phyloP scores from a whole-genome alignment of 2,113 vertebrate genomes.

The Corydoras maculifer region DNA sequence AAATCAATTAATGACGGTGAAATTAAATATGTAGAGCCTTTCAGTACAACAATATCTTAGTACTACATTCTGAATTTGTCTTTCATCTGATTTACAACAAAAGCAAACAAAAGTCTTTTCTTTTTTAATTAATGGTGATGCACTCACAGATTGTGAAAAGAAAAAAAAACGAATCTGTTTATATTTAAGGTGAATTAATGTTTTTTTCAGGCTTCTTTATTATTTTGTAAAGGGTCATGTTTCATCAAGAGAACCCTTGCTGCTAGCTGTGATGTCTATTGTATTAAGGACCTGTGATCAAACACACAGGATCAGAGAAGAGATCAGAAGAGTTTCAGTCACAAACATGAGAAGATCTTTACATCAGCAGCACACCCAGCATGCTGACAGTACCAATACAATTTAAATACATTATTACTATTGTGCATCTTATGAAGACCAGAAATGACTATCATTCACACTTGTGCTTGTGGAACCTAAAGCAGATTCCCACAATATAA shows the following conservation, averaged over 20 bases:
- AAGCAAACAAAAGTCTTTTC: not conserved
- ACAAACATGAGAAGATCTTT: constrained; percentile 33
- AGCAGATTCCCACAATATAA: too few relatives aligned
- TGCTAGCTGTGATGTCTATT: constrained; percentile 35
- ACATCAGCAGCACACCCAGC: constrained; percentile 30
- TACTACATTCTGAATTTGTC: not conserved
- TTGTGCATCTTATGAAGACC: not conserved
- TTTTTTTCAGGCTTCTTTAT: constrained; percentile 22
- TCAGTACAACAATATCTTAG: not conserved
- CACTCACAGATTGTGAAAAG: not conserved
- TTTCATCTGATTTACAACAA: not conserved
- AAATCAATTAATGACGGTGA: too few relatives aligned
- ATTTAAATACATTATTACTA: constrained; percentile 35
- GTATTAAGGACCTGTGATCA: constrained; percentile 29
- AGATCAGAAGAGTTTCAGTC: constrained; percentile 37
- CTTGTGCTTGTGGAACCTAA: too few relatives aligned
- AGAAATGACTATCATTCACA: too few relatives aligned
- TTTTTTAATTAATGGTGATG: not conserved
- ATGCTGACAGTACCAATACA: constrained; percentile 21
- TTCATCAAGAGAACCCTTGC: constrained; percentile 28
- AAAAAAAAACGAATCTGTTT: not conserved
- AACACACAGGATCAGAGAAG: constrained; percentile 35
- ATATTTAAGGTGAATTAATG: constrained; percentile 1
- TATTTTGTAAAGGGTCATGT: not conserved
- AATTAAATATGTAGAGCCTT: too few relatives aligned